Percentiles rank a stretch among this genome's conserved stretches.
These are phyloP conservation scores for Apogon talboti DNA, from an alignment of 2,797 vertebrate genomes.

Conservation along the genomic window DNA sequence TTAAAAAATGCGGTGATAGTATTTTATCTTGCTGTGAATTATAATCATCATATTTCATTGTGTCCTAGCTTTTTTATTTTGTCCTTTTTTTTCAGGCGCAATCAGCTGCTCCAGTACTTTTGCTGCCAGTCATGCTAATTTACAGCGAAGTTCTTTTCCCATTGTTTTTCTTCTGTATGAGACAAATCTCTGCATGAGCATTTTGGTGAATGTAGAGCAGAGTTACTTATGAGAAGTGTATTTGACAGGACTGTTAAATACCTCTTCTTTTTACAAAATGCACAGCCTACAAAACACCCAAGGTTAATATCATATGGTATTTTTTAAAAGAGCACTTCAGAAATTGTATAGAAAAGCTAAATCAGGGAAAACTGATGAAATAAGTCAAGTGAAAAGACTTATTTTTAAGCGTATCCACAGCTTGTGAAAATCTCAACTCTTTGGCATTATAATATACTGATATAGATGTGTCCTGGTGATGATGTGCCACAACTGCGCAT, in stretches of 20 bases:
- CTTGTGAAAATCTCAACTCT: constrained; percentile 10
- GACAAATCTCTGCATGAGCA: constrained; percentile 83
- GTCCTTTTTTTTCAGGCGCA: background rate
- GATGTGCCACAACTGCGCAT: constrained; percentile 6
- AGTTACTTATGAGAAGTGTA: background rate
- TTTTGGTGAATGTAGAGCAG: constrained; percentile 54
- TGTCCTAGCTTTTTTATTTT: background rate
- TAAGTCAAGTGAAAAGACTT: background rate
- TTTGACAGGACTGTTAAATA: constrained; percentile 32
- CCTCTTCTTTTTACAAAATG: constrained; percentile 3
- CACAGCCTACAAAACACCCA: background rate
- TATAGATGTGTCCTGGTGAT: constrained; percentile 8
- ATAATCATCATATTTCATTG: background rate
- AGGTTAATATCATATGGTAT: background rate
- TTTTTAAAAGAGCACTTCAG: background rate
- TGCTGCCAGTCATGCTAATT: constrained; percentile 12
- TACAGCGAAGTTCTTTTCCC: background rate
- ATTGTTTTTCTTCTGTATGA: constrained; percentile 65
- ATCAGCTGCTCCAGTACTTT: constrained; percentile 13
- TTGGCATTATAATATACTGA: background rate
- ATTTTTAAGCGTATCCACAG: constrained; percentile 24
- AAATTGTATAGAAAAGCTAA: constrained; percentile 1
- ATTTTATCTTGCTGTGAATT: background rate
- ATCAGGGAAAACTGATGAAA: constrained; percentile 2
- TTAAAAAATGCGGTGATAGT: constrained; percentile 1